Base-by-base conservation (phyloP, 2,888 invertebrate genomes). In the Leucophora obtusa region DNA sequence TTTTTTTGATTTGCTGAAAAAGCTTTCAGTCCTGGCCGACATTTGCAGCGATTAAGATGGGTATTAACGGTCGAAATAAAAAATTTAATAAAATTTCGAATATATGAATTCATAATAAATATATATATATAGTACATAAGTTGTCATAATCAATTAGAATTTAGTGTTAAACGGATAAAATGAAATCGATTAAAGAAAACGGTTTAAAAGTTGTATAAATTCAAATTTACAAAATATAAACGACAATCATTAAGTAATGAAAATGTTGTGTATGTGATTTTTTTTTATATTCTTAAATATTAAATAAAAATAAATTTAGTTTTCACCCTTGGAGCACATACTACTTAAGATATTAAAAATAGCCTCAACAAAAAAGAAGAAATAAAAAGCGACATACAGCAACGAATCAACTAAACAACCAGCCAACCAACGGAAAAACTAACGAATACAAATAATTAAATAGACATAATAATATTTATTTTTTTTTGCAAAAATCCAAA, bases 21-120 rank as follows among this genome's bases (percentile, higher is more conserved):
- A 86, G 87, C 89, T 88, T 83, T 89, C 87, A 89, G 89, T 89
- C 88, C 88, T 88, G 87, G 86, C 87, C 87, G 87, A 89, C 87
- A 89, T 86, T 87, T 84, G 87, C 88, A 87, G 86, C 89, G 87
- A 89, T 88, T 87, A 87, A 86, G 87, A 90, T 81, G 81, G 81
- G 66, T 60, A 81, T 24, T 59, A 77, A 65, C 81, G 81, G 73
- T 73, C 69, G 54, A 56, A 66, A 76, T 63, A 65, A 47, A 59
- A 43, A 50, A 66, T 79, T 69, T 68, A 68, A 70, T 66, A 54
- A 62, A 59, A 28, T 62, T 43, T 56, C 65, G 60, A 74, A 69
- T 65, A 56, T 56, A 38, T 69, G n/a, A 60, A 62, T 6, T 47
- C n/a, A n/a, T 9, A 0, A 47, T 47, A 47, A 14, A 47, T 38